Evolutionary conservation across 2,113 vertebrate genomes (phyloP).

Genomic region (Plectropomus leopardus): DNA sequence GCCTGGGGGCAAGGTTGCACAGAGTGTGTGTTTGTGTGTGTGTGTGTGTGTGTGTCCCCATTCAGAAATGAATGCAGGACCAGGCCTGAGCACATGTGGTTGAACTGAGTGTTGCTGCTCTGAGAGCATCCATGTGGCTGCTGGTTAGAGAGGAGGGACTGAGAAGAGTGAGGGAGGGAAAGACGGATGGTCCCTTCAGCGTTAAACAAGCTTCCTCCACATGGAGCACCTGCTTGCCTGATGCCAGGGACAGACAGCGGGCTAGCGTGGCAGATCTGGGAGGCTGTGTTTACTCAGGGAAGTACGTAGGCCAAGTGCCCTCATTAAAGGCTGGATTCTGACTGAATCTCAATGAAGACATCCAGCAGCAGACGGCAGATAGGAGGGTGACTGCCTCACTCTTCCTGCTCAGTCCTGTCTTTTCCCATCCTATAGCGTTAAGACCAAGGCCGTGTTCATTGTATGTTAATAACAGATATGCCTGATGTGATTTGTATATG

Average conservation of each 20-base stretch:
- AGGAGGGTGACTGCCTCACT: conserved; percentile 1
- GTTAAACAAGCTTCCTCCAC: conserved; percentile 63
- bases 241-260: conserved; percentile 49
- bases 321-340: conserved; percentile 61
- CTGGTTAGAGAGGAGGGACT: conserved; percentile 31
- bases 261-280: conserved; percentile 41
- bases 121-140: conserved; percentile 47
- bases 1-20: conserved; percentile 26
- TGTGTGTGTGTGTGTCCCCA: background rate
- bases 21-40: background rate
- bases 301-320: conserved; percentile 57
- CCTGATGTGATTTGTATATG: conserved; percentile 9
- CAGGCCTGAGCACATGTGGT: conserved; percentile 23
- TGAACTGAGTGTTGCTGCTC: conserved; percentile 35
- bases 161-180: conserved; percentile 34
- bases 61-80: conserved; percentile 53
- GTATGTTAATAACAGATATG: background rate
- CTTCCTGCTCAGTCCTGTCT: background rate
- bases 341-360: conserved; percentile 72
- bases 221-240: conserved; percentile 68
- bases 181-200: conserved; percentile 52
- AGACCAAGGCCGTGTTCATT: background rate
- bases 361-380: conserved; percentile 39
- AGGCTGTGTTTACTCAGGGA: conserved; percentile 72
- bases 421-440: background rate